Evolutionary conservation across 2,113 vertebrate genomes (phyloP).

Genomic region (Propithecus coquereli): DNA sequence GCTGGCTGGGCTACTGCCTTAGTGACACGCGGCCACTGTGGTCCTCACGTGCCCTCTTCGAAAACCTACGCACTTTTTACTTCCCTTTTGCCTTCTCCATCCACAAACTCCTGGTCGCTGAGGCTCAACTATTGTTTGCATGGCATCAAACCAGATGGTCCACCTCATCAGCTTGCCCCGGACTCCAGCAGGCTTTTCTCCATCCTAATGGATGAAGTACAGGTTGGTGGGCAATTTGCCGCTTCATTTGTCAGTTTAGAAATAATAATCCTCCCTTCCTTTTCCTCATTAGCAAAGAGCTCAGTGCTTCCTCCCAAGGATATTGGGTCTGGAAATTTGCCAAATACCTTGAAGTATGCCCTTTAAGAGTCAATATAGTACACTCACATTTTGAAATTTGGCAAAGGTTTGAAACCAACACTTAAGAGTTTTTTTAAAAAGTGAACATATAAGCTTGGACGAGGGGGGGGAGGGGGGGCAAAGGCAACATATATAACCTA

Average conservation of each 20-base stretch:
- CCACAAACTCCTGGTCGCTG: neutral
- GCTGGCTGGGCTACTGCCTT: neutral
- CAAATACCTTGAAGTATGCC: neutral
- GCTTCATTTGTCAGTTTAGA: neutral
- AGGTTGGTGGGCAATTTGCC: neutral
- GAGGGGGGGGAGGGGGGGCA: too few species aligned
- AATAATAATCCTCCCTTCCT: neutral
- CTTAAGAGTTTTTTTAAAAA: neutral
- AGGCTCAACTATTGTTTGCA: neutral
- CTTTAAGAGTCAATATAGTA: neutral
- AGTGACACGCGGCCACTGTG: neutral
- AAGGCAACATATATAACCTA: too few species aligned
- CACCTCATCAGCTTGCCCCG: neutral
- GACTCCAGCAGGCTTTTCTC: neutral
- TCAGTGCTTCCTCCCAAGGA: neutral
- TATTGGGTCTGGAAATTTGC: neutral
- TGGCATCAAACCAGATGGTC: neutral
- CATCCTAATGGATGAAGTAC: neutral
- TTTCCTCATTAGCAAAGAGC: neutral
- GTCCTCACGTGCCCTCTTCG: neutral
- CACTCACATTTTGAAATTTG: neutral
- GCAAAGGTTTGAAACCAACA: neutral
- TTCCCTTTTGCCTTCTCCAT: neutral
- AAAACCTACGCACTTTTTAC: neutral
- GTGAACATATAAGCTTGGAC: too few species aligned